Evolutionary conservation across 2,797 vertebrate species (phyloP), one percentile per base, ranked within the genome.

Genomic region (Pteropus rufus): DNA sequence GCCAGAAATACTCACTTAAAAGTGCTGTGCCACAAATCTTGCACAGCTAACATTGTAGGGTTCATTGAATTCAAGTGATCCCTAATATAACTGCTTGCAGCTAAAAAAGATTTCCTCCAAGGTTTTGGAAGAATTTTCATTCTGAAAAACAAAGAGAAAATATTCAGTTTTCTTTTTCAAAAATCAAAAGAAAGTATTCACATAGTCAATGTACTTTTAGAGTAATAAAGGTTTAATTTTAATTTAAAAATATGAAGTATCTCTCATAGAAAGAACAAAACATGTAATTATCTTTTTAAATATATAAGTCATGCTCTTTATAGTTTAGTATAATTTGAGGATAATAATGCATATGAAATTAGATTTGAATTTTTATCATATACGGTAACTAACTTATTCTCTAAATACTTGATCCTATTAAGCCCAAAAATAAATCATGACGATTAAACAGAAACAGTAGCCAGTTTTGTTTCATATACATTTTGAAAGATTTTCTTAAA

Each of bases 71-170:
- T 98, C 89, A 99, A 98, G 60, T 98, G 98, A n/a, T 98, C 97
- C 67, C 91, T 98, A 72, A 99, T 98, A 44, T 94, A 98, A 89
- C 95, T 98, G 24, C 72, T 82, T 0, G 99, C 98, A 67, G 97
- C 91, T 24, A 99, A 39, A 97, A 99, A 99, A 10, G 99, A 98
- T 89, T 98, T 98, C 36, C 98, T 98, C 99, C 99, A 99, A 23
- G 99, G 98, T 97, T 99, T 99, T 95, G 99, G 99, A 91, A 99
- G 95, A 5, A 98, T 72, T 82, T 98, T 94, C 95, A 99, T 46
- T 96, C 99, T 99, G 96, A 97, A 97, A 97, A 97, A 62, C 54
- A 81, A 86, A 41, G 10, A 90, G 10, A 92, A n/a, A 94, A 91
- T n/a, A 92, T 1, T 95, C 15, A n/a, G 31, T 24, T 49, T 80